Percentiles rank a stretch among this genome's conserved stretches.
phyloP scores from a whole-genome alignment of 2,797 vertebrate species.

The Cuculus canorus region DNA sequence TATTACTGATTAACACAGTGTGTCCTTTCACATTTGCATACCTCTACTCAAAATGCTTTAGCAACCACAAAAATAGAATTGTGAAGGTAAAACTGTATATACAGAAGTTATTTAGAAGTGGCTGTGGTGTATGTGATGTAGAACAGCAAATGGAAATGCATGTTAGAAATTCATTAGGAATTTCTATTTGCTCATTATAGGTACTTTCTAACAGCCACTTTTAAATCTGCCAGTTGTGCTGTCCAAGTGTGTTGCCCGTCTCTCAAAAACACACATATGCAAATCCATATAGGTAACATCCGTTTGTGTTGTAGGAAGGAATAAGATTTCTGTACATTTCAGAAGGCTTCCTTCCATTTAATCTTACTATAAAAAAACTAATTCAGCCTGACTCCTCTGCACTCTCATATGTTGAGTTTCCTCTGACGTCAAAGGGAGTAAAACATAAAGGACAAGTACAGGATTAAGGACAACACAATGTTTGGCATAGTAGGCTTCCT shows the following conservation, averaged over 20 bases:
- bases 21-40: background rate
- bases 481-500: conserved; percentile 5
- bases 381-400: background rate
- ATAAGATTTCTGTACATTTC: background rate
- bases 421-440: conserved; percentile 14
- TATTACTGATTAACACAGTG: background rate
- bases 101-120: background rate
- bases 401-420: background rate
- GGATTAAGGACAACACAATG: background rate
- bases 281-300: background rate
- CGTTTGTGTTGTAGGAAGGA: background rate
- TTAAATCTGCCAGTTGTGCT: background rate
- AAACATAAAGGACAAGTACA: background rate
- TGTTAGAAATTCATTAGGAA: background rate
- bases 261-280: background rate
- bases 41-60: background rate
- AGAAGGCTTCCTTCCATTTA: background rate
- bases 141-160: background rate
- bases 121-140: background rate
- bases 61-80: background rate
- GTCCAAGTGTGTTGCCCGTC: background rate
- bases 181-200: background rate
- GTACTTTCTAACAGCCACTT: background rate
- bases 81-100: background rate
- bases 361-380: background rate